phyloP scores from a whole-genome alignment of 2,888 invertebrate genomes.

The Desoria tigrina region DNA sequence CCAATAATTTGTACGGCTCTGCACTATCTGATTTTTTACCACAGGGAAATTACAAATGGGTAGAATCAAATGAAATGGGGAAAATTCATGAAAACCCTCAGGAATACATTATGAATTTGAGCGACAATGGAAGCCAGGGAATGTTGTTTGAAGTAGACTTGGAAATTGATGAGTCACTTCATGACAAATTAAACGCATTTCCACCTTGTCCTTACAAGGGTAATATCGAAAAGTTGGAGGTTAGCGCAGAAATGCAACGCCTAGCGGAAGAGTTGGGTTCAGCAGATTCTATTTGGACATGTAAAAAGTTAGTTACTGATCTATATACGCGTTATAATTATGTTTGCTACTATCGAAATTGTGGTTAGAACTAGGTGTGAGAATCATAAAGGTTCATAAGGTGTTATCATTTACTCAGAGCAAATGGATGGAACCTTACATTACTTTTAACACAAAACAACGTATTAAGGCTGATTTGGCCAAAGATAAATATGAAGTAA shows the following conservation, averaged over 20 bases:
- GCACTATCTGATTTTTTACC: slow-evolving; percentile 2
- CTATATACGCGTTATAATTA: background rate
- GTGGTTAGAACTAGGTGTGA: slow-evolving; percentile 17
- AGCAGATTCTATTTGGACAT: background rate
- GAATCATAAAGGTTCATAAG: slow-evolving; percentile 16
- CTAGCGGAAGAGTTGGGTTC: background rate
- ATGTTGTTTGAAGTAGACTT: no score
- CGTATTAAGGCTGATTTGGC: background rate
- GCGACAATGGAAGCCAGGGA: no score
- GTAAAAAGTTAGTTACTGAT: slow-evolving; percentile 22
- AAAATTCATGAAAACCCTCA: no score
- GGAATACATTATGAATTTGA: no score
- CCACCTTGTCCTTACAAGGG: slow-evolving; percentile 20
- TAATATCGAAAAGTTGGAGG: background rate
- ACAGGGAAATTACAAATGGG: slow-evolving; percentile 9
- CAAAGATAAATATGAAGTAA: background rate
- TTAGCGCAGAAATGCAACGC: no score
- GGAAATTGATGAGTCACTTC: no score
- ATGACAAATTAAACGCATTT: slow-evolving; percentile 19
- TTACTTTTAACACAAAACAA: slow-evolving; percentile 14
- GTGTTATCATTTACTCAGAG: slow-evolving; percentile 17
- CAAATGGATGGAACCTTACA: slow-evolving; percentile 19
- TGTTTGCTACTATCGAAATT: slow-evolving; percentile 24
- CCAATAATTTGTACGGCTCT: slow-evolving; percentile 32
- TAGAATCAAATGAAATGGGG: background rate